Evolutionary conservation across 2,113 vertebrate genomes (phyloP), one percentile per base, ranked within the genome.

Genomic region (Montifringilla adamsi): DNA sequence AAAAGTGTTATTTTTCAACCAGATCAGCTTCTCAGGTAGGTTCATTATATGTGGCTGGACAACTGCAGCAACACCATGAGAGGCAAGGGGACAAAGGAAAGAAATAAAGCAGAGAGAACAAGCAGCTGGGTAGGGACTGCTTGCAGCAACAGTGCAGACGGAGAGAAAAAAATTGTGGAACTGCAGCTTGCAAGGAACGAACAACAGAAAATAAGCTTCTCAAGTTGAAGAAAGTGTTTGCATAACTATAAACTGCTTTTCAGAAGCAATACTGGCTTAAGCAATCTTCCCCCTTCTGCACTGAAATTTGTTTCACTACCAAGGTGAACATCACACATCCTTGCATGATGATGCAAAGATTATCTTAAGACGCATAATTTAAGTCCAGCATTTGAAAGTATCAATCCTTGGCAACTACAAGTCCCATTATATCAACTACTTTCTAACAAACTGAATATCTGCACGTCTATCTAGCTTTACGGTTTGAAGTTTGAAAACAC

Each of bases 1-100:
- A 89, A 90, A 80, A 76, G 28, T 53, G 75, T 41, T 92, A 33
- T 68, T 94, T 92, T 96, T 84, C 91, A 89, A 69, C 52, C 31
- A 63, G 19, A 74, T 87, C 43, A 47, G 59, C 30, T 90, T 84
- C 44, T 56, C 76, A 90, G 76, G 76, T 84, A 89, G 50, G 59
- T 52, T 77, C 77, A 55, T 63, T 58, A 8, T 7, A 33, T 5
- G 31, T 59, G 50, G 31, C 63, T 55, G 69, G 67, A 75, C 44
- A 86, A 81, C 26, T 53, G 49, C 7, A 49, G 58, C 66, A 83
- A 83, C 7, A 59, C 22, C 39, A 13, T 11, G 10, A 52, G 56
- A 78, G 27, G 30, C 43, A 67, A 63, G 5, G 15, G 35, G 9
- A 80, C 39, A 86, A 96, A 88, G 55, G 18, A 53, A 84, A 92